Conservation (phyloP, 1,140 invertebrate species). For the Euglossa dilemma region DNA sequence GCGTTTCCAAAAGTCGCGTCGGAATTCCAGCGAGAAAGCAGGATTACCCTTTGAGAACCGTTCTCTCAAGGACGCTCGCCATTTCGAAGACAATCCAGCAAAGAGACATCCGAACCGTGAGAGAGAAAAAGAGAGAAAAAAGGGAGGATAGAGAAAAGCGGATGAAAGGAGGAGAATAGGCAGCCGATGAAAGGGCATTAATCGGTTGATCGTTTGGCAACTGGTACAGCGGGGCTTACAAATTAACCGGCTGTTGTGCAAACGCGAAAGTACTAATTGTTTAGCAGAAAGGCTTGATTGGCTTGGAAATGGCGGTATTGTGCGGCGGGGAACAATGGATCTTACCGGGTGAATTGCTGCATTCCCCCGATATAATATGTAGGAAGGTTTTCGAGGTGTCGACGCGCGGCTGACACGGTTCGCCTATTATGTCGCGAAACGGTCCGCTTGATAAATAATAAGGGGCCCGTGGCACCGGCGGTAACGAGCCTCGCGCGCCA, state of each 20-base stretch:
- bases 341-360: background rate
- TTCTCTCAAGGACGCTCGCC: too few relatives aligned
- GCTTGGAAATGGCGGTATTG: slow-evolving; percentile 42
- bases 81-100: too few relatives aligned
- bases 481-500: background rate
- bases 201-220: background rate
- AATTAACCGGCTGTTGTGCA: slow-evolving; percentile 1
- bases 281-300: slow-evolving; percentile 31
- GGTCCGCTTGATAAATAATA: slow-evolving; percentile 1
- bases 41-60: too few relatives aligned
- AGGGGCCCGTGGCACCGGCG: background rate
- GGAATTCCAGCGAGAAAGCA: too few relatives aligned
- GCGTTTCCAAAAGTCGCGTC: too few relatives aligned
- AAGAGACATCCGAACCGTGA: too few relatives aligned
- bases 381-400: background rate
- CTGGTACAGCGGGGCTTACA: background rate
- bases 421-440: background rate
- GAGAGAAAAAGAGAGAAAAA: too few relatives aligned
- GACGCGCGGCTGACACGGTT: slow-evolving; percentile 5
- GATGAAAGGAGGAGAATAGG: too few relatives aligned
- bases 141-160: too few relatives aligned
- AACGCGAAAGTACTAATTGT: slow-evolving; percentile 42
- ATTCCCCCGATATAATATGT: slow-evolving; percentile 25
- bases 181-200: too few relatives aligned
- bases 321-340: slow-evolving; percentile 23